Percentiles rank a stretch among this genome's conserved stretches.
Evolutionary conservation across 2,113 vertebrate genomes (phyloP).

Genomic region (Clupea harengus): DNA sequence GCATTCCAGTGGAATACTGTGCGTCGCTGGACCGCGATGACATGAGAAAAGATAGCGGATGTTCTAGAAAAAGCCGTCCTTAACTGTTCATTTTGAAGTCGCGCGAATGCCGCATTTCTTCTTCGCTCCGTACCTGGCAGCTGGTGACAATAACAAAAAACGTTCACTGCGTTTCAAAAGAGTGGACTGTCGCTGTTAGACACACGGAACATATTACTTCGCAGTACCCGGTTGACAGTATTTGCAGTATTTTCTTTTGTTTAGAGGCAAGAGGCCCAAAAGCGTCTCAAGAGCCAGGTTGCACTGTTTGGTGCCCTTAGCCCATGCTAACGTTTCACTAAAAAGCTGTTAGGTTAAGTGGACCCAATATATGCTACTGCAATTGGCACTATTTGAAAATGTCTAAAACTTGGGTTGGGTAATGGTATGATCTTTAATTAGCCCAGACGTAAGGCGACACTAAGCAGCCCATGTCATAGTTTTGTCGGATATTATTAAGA

Average conservation of each 20-base stretch:
- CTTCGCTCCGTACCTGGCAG: conserved; percentile 30
- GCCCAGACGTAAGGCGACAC: background rate
- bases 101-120: conserved; percentile 35
- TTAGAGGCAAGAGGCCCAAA: conserved; percentile 10
- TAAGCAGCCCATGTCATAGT: background rate
- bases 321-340: conserved; percentile 15
- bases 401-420: background rate
- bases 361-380: background rate
- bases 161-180: conserved; percentile 38
- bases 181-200: background rate
- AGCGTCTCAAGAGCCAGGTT: conserved; percentile 19
- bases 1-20: background rate
- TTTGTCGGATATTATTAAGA: background rate
- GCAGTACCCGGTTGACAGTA: conserved; percentile 32
- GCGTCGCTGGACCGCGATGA: conserved; percentile 5
- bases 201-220: background rate
- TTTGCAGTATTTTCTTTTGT: background rate
- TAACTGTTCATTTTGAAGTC: conserved; percentile 14
- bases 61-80: conserved; percentile 5
- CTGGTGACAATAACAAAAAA: conserved; percentile 37
- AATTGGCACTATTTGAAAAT: background rate
- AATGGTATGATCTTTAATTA: background rate
- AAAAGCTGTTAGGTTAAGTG: background rate
- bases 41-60: background rate
- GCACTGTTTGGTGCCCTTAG: conserved; percentile 13